phyloP scores from a whole-genome alignment of 2,113 vertebrate species.

The Meleagris gallopavo region DNA sequence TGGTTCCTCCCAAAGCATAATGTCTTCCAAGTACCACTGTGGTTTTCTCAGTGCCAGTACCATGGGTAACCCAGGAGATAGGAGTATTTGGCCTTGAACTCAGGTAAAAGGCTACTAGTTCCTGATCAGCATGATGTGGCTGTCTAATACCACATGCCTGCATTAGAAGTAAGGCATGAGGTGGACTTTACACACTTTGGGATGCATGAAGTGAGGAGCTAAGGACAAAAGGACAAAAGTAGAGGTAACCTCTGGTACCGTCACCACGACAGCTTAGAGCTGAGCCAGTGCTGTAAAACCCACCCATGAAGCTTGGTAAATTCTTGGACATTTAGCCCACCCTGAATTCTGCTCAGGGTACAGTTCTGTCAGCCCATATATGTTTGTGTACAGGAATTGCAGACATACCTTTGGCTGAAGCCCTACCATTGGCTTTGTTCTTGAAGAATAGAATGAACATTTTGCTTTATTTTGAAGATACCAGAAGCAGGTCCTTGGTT shows the following conservation, averaged over 20 bases:
- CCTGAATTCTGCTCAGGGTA: conserved; percentile 16
- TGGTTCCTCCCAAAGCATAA: not conserved
- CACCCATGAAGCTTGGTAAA: conserved; percentile 61
- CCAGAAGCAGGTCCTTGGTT: conserved; percentile 60
- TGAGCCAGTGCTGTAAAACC: conserved; percentile 36
- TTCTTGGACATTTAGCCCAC: conserved; percentile 18
- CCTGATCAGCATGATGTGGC: not conserved
- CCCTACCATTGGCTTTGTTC: conserved; percentile 28
- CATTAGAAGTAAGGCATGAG: not conserved
- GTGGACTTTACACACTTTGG: not conserved
- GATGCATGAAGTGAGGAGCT: not conserved
- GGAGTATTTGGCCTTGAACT: not conserved
- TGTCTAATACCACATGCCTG: not conserved
- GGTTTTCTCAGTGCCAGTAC: not conserved
- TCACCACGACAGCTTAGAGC: not conserved
- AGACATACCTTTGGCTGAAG: conserved; percentile 55
- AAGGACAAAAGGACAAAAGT: not conserved
- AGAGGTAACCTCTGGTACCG: not conserved
- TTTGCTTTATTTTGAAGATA: conserved; percentile 34
- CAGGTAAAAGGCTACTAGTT: not conserved
- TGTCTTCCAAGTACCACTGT: not conserved
- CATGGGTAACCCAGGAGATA: not conserved
- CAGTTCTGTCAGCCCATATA: not conserved
- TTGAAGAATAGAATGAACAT: conserved; percentile 10
- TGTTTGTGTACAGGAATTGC: conserved; percentile 17